Evolutionary conservation across 1,140 invertebrate genomes (phyloP), one percentile per base, ranked within the genome.

Genomic region (Heterodera schachtii): DNA sequence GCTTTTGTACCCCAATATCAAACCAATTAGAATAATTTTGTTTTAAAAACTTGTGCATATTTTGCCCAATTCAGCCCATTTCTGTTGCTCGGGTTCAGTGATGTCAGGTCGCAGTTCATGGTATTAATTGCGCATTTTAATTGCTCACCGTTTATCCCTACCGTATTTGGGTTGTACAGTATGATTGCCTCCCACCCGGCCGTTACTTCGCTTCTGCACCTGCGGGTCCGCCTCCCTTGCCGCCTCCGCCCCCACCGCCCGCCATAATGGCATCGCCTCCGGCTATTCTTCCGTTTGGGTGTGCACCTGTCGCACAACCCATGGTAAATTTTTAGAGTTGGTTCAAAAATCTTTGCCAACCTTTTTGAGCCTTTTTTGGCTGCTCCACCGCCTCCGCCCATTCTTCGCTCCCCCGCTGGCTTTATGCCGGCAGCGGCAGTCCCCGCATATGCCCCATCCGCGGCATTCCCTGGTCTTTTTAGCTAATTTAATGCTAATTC

Each of bases 121-220:
- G 69, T 71, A 41, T 46, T 11, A 41, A 71, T 16, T 73, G 2
- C 2, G 19, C 19, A 0, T 9, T 60, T 60, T 19, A 21, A 52
- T 11, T n/a, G 11, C 0, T 8, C 21, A 31, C 11, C 3, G 9
- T 60, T 49, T 11, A 77, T 64, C 67, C 9, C 19, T 19, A 64
- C 57, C 57, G 0, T 19, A 11, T 19, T 74, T 74, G 7, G n/a
- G 73, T 19, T 74, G n/a, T 47, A 3, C 60, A 44, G 69, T 47
- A 41, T 46, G 43, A 47, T 8, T 78, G 76, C 69, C n/a, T 60
- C 11, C 57, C 64, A 31, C 76, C 76, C 46, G 60, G 60, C 43
- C 43, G 60, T 11, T 78, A 78, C 64, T 78, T 78, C 69, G 76
- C 47, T 31, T 41, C 16, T 13, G 76, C 76, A 41, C 76, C 76